These are phyloP conservation scores for Sarcophilus harrisii DNA, from an alignment of 2,797 vertebrate species.

Conservation along the genomic window DNA sequence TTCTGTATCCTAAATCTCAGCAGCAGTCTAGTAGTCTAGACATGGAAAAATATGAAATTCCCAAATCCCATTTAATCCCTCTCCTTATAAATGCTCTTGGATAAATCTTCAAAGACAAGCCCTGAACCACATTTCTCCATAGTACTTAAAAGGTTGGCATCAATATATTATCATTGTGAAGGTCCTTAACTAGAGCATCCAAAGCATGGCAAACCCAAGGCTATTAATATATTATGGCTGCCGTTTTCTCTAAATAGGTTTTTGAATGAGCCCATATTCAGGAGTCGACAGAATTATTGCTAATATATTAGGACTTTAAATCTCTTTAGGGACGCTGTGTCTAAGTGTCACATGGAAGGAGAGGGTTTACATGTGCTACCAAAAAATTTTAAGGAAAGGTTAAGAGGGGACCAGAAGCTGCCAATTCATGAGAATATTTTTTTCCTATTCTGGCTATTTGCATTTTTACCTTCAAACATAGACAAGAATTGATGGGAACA, in stretches of 20 bases:
- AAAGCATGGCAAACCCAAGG: background rate
- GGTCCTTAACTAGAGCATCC: slow-evolving; percentile 29
- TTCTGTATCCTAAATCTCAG: background rate
- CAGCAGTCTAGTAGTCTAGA: background rate
- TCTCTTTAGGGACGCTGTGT: slow-evolving; percentile 30
- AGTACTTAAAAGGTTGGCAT: background rate
- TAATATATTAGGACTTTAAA: slow-evolving; percentile 20
- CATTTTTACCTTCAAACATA: background rate
- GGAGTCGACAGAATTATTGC: slow-evolving; percentile 3
- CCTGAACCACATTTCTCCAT: background rate
- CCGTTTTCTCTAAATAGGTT: slow-evolving; percentile 6
- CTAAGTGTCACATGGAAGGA: background rate
- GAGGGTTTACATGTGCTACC: background rate
- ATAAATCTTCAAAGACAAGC: background rate
- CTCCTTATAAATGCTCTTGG: background rate
- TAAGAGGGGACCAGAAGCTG: background rate
- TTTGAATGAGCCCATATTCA: background rate
- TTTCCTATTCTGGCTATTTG: background rate
- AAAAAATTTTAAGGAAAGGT: background rate
- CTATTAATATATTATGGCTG: slow-evolving; percentile 10
- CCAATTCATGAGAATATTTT: background rate
- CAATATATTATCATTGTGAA: background rate
- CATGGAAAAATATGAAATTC: background rate
- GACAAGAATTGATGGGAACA: background rate
- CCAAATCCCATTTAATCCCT: background rate